Evolutionary conservation across 1,140 invertebrate genomes (phyloP), one percentile per base, ranked within the genome.

Genomic region (Microplitis mediator): DNA sequence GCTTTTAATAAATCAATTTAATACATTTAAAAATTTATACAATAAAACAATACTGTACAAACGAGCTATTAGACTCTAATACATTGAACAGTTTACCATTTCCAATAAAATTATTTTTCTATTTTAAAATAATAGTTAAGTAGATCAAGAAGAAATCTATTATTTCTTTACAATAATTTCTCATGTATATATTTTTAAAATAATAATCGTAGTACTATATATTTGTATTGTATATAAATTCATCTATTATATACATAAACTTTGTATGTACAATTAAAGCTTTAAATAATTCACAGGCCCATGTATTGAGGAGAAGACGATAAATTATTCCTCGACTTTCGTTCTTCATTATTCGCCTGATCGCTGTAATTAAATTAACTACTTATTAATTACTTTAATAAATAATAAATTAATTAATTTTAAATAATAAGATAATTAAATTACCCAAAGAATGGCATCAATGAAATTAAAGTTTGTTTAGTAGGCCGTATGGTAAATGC

Each of bases 371-470:
- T 71, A 51, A 77, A 77, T 35, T 13, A 16, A 31, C 8, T n/a
- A n/a, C n/a, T n/a, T n/a, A n/a, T n/a, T n/a, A n/a, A n/a, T n/a
- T n/a, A n/a, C n/a, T 4, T 45, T 39, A 16, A 64, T 39, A 13
- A 31, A 60, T 23, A 23, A 23, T 23, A 23, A 23, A 23, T 23
- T 39, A 39, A 6, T 39, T 69, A 14, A 58, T 36, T 58, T 58
- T 69, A 14, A 62, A 54, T 32, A 11, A 23, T 32, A 14, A 65
- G 16, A 60, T 50, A 36, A 34, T 65, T 23, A 51, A 81, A 81
- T 87, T 88, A 95, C 94, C 93, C 92, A 82, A 96, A 95, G 85
- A 96, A 95, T 66, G 94, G 93, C 76, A 95, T 86, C 74, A 93
- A 83, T 5, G 90, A 89, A 72, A 94, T 88, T 60, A 96, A 89